Conservation (phyloP, 2,797 vertebrate species). For the Danio kyathit region DNA sequence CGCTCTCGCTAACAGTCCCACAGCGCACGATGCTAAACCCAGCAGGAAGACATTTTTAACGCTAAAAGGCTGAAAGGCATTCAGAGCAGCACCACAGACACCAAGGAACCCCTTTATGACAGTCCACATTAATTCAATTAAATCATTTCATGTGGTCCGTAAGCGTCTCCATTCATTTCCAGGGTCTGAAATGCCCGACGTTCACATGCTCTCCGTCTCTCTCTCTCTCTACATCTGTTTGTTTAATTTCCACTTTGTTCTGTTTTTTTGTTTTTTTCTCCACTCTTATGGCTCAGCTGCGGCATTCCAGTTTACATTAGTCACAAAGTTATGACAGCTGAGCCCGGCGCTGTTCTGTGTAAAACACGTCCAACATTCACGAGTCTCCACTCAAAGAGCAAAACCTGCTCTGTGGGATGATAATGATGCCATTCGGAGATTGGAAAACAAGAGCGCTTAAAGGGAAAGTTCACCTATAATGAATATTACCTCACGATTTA, state of each 20-base stretch:
- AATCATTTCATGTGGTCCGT: constrained; percentile 42
- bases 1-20: constrained; percentile 5
- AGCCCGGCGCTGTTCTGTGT: constrained; percentile 40
- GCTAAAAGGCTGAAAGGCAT: not conserved
- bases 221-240: constrained; percentile 59
- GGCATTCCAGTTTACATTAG: constrained; percentile 51
- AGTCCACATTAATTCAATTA: constrained; percentile 43
- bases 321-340: constrained; percentile 50
- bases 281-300: constrained; percentile 31
- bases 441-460: not conserved
- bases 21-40: not conserved
- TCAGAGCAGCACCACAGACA: constrained; percentile 29
- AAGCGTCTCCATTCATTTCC: constrained; percentile 37
- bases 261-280: constrained; percentile 27
- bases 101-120: constrained; percentile 25
- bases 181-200: not conserved
- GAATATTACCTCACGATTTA: too few species aligned
- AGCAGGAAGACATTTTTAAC: not conserved
- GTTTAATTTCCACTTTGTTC: constrained; percentile 48
- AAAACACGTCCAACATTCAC: constrained; percentile 40
- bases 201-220: constrained; percentile 49
- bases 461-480: too few species aligned
- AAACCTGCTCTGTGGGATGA: constrained; percentile 13
- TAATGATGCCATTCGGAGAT: constrained; percentile 44
- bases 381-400: constrained; percentile 19